phyloP scores from a whole-genome alignment of 2,113 vertebrate species.

The Eulemur rufifrons region DNA sequence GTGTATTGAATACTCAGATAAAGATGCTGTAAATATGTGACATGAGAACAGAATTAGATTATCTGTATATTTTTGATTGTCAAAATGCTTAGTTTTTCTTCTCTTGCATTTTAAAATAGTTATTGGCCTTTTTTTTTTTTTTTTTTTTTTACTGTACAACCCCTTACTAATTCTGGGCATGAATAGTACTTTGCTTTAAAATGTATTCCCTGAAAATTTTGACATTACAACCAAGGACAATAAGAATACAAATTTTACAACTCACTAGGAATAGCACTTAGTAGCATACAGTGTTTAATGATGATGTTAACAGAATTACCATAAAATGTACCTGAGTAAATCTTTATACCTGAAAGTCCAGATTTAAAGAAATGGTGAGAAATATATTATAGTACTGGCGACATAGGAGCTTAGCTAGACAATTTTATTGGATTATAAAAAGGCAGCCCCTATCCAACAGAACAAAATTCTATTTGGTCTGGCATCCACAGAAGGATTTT shows the following conservation, averaged over 20 bases:
- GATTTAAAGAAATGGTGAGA: background rate
- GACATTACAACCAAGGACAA: background rate
- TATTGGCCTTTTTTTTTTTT: background rate
- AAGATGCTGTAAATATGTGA: background rate
- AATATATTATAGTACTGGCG: background rate
- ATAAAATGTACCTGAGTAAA: background rate
- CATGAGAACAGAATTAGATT: background rate
- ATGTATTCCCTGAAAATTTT: background rate
- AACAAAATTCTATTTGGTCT: background rate
- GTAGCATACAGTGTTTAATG: background rate
- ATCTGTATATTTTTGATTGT: constrained; percentile 11
- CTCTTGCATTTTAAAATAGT: constrained; percentile 16
- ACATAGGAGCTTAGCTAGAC: background rate
- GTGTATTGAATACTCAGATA: background rate
- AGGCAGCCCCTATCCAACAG: background rate
- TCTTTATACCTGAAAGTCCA: background rate
- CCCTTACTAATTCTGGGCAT: background rate
- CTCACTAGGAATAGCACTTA: background rate
- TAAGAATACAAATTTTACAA: background rate
- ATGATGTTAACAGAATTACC: background rate
- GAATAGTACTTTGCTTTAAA: constrained; percentile 31
- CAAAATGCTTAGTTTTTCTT: background rate
- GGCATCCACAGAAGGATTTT: background rate
- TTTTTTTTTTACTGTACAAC: background rate
- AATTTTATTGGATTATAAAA: background rate